Conservation (phyloP, 2,888 invertebrate species). For the Nomada goodeniana region DNA sequence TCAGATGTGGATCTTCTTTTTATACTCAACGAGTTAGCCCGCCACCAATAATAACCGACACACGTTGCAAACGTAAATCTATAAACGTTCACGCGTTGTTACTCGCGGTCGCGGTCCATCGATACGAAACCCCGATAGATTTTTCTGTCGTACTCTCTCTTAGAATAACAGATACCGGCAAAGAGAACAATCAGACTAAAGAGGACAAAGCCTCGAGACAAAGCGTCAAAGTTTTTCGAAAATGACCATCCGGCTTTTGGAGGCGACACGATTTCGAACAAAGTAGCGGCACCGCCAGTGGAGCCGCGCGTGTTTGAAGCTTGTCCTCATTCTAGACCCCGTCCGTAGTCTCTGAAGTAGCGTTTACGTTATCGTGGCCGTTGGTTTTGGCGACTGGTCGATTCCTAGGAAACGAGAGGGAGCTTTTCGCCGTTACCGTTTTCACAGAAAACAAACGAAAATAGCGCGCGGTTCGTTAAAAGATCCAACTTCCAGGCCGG, state of each 20-base stretch:
- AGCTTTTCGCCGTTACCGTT: constrained; percentile 63
- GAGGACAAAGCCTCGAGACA: not conserved
- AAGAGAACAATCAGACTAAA: constrained; percentile 10
- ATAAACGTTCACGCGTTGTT: constrained; percentile 13
- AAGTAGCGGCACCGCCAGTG: not conserved
- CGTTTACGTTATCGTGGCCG: constrained; percentile 61
- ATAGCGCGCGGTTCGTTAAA: constrained; percentile 59
- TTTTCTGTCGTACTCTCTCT: constrained; percentile 6
- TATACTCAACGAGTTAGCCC: not conserved
- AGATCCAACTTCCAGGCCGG: constrained; percentile 41
- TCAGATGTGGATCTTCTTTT: not conserved
- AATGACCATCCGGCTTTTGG: constrained; percentile 17
- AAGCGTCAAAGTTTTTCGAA: constrained; percentile 6
- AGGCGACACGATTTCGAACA: constrained; percentile 20
- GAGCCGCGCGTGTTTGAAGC: constrained; percentile 9
- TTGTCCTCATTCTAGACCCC: constrained; percentile 9
- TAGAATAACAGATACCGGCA: not conserved
- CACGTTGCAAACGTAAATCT: constrained; percentile 17
- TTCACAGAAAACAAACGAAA: constrained; percentile 65
- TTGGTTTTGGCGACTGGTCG: constrained; percentile 54
- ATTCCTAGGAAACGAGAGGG: constrained; percentile 60
- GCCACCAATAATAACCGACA: constrained; percentile 2
- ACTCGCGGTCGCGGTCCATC: constrained; percentile 1
- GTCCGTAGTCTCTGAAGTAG: constrained; percentile 29
- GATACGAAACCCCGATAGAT: constrained; percentile 3